A percentile compares a stretch with the other conserved stretches of the same genome.
Conservation (phyloP, 2,113 vertebrate species). For the Ciconia stormi region DNA sequence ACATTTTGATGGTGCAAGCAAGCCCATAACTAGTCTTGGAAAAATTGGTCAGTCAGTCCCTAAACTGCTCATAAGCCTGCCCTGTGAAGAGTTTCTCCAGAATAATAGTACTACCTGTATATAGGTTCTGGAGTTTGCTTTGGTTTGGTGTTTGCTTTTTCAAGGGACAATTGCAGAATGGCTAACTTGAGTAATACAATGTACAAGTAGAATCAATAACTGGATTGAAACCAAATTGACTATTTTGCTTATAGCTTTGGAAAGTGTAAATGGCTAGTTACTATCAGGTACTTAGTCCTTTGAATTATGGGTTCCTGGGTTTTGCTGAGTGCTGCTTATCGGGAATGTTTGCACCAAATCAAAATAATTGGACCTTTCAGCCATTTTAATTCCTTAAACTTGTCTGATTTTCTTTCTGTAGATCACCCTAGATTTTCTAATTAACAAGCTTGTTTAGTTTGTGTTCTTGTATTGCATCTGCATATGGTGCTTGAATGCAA, state of each 20-base stretch:
- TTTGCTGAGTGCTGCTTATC: background rate
- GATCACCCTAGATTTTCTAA: background rate
- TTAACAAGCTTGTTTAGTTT: background rate
- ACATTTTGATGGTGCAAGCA: background rate
- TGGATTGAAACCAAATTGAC: background rate
- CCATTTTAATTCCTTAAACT: background rate
- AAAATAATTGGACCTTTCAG: background rate
- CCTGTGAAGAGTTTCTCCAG: background rate
- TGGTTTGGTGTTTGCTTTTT: background rate
- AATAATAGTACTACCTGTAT: background rate
- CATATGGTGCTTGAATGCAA: background rate
- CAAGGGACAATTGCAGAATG: background rate
- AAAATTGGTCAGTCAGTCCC: background rate
- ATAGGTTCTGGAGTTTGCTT: background rate
- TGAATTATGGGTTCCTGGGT: background rate
- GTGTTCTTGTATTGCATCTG: background rate
- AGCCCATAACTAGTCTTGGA: background rate
- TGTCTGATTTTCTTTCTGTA: background rate
- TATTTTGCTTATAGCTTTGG: background rate
- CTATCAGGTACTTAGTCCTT: background rate
- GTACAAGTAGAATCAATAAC: background rate
- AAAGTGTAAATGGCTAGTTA: background rate
- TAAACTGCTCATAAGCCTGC: background rate
- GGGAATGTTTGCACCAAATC: background rate
- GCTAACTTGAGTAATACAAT: background rate